Evolutionary conservation across 1,140 invertebrate genomes (phyloP), one percentile per base, ranked within the genome.

Genomic region (Drosophila mojavensis): DNA sequence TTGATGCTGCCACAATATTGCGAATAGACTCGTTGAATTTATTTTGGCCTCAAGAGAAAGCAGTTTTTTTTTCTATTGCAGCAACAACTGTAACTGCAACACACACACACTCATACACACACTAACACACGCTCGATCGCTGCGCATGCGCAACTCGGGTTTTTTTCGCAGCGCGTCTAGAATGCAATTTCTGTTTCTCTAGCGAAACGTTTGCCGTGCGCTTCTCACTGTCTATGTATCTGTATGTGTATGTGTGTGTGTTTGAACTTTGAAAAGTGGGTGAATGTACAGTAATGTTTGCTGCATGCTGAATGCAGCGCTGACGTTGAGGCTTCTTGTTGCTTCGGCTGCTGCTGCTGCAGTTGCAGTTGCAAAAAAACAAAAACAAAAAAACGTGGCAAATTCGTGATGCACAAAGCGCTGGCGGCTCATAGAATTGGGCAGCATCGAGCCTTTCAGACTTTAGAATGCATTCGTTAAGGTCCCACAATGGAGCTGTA

Each of bases 271-370:
- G 75, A 90, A 91, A 91, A 91, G 90, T 91, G 90, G 90, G 90
- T 91, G 90, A 91, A 91, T 91, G 90, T 91, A 91, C 90, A 91
- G 90, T 91, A 85, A 89, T 89, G 84, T 89, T 89, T 89, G 83
- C 83, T 86, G 84, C 85, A 88, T 89, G 84, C 84, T 85, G 82
- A 83, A 86, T 86, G 83, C 81, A 78, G 74, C 70, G 65, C 69
- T 84, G 69, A 53, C 33, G 48, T 20, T 56, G 67, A 33, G 30
- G 33, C 33, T 15, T 28, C 39, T 30, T 30, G 48, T 24, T 24
- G 56, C 26, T 43, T 24, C 30, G 5, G 39, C 54, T 39, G 36
- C 20, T 39, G 45, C 55, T 33, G 45, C 55, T 33, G 53, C 11
- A 47, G 58, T 20, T 30, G 28, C 28, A 30, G 47, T 50, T 45